Evolutionary conservation across 2,797 vertebrate species (phyloP).

Genomic region (Molossus molossus): DNA sequence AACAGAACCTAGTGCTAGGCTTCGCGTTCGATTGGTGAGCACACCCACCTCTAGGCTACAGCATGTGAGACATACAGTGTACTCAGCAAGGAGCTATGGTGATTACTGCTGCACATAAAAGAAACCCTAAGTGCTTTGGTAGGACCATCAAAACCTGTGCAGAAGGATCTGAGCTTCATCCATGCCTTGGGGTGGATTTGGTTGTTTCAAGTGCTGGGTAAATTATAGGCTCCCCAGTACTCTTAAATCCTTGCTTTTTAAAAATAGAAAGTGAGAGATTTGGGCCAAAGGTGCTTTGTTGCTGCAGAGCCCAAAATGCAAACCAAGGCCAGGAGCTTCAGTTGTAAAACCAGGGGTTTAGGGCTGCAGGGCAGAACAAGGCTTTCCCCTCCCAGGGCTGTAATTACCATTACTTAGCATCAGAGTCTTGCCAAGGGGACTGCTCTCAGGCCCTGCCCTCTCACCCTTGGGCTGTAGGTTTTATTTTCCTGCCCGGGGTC

Average conservation of each 20-base stretch:
- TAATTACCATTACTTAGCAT: conserved; percentile 65
- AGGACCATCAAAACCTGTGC: conserved; percentile 55
- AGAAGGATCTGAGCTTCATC: conserved; percentile 74
- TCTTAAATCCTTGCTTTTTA: conserved; percentile 86
- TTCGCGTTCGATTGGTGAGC: background rate
- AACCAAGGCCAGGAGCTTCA: conserved; percentile 84
- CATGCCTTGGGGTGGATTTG: conserved; percentile 66
- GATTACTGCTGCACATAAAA: conserved; percentile 42
- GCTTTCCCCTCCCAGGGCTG: background rate
- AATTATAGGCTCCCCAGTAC: conserved; percentile 84
- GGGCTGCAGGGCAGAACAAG: conserved; percentile 50
- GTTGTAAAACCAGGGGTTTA: conserved; percentile 82
- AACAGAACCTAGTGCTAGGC: conserved; percentile 35
- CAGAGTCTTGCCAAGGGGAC: conserved; percentile 19
- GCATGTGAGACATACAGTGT: background rate
- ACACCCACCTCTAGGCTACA: background rate
- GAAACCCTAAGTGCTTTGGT: conserved; percentile 50
- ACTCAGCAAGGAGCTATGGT: background rate
- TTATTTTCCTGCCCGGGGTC: conserved; percentile 54
- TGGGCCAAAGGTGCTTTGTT: conserved; percentile 87
- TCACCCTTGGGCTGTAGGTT: background rate
- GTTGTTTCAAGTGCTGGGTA: conserved; percentile 85
- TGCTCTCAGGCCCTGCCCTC: background rate
- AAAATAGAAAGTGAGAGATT: conserved; percentile 90
- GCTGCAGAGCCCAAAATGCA: conserved; percentile 81